A percentile compares a stretch with the other conserved stretches of the same genome.
Conservation (phyloP, 2,113 vertebrate species). For the Seriola rivoliana region DNA sequence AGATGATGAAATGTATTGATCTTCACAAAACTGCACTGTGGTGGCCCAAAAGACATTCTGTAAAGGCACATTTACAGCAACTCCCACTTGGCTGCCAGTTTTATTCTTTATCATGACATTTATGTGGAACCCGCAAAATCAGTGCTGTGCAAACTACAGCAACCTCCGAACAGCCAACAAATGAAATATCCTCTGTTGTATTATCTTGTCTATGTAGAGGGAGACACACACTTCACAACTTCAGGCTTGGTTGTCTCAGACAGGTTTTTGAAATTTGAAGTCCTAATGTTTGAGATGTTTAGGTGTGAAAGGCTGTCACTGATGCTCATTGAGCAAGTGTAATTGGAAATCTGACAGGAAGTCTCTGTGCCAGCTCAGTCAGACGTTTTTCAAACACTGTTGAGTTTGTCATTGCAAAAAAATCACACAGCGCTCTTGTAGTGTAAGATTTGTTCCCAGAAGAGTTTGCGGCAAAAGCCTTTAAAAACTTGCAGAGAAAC, state of each 20-base stretch:
- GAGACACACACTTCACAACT: not conserved
- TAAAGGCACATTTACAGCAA: not conserved
- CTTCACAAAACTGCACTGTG: not conserved
- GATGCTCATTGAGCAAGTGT: constrained; percentile 4
- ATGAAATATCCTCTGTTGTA: not conserved
- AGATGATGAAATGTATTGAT: constrained; percentile 4
- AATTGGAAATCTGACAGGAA: constrained; percentile 24
- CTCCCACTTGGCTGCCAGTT: not conserved
- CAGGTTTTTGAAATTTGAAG: constrained; percentile 17
- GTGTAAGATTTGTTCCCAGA: constrained; percentile 15
- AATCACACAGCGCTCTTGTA: constrained; percentile 1
- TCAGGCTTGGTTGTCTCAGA: not conserved
- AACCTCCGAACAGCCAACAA: not conserved
- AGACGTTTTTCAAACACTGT: constrained; percentile 10
- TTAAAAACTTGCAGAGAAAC: constrained; percentile 11
- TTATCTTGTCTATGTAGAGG: not conserved
- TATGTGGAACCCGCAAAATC: not conserved
- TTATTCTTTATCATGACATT: constrained; percentile 6
- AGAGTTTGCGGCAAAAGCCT: not conserved
- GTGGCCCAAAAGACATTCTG: not conserved
- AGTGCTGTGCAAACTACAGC: not conserved
- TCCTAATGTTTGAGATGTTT: constrained; percentile 2
- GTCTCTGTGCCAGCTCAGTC: constrained; percentile 14
- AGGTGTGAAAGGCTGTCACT: constrained; percentile 19
- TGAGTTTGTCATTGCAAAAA: constrained; percentile 32